Percentiles rank a stretch among this genome's conserved stretches.
phyloP scores from a whole-genome alignment of 2,888 invertebrate genomes.

The Drosophila kuntzei region DNA sequence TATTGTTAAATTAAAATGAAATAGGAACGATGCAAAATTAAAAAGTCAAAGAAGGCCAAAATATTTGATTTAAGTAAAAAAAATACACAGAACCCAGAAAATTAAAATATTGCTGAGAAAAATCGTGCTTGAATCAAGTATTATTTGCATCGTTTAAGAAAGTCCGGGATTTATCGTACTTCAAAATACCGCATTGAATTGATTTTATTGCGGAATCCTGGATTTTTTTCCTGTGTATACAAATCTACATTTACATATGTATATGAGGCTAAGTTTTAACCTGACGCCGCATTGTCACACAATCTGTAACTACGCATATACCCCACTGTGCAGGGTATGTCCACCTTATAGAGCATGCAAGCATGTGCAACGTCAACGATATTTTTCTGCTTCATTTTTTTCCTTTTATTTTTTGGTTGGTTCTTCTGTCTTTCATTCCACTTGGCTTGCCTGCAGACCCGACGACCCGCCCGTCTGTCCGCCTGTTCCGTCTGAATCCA shows the following conservation, averaged over 20 bases:
- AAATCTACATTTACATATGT: neutral
- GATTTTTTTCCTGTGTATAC: no score
- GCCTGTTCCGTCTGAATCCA: conserved; percentile 12
- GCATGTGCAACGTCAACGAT: conserved; percentile 32
- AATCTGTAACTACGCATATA: conserved; percentile 18
- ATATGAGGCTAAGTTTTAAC: conserved; percentile 15
- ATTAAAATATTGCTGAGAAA: no score
- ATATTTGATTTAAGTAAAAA: no score
- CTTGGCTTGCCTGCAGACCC: conserved; percentile 20
- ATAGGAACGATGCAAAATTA: no score
- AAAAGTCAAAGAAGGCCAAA: no score
- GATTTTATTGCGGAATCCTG: no score
- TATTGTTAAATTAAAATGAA: no score
- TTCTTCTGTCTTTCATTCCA: conserved; percentile 18
- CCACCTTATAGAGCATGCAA: conserved; percentile 23
- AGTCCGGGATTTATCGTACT: no score
- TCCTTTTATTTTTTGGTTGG: neutral
- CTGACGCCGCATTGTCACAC: conserved; percentile 27
- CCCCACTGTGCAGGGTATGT: conserved; percentile 23
- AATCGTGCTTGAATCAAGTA: no score
- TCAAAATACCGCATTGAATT: no score
- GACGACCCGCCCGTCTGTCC: conserved; percentile 20
- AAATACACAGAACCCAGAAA: no score
- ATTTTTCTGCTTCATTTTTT: conserved; percentile 22
- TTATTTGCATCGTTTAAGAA: no score